Evolutionary conservation across 1,140 invertebrate species (phyloP).

Genomic region (Pygmarrhopalites habei): DNA sequence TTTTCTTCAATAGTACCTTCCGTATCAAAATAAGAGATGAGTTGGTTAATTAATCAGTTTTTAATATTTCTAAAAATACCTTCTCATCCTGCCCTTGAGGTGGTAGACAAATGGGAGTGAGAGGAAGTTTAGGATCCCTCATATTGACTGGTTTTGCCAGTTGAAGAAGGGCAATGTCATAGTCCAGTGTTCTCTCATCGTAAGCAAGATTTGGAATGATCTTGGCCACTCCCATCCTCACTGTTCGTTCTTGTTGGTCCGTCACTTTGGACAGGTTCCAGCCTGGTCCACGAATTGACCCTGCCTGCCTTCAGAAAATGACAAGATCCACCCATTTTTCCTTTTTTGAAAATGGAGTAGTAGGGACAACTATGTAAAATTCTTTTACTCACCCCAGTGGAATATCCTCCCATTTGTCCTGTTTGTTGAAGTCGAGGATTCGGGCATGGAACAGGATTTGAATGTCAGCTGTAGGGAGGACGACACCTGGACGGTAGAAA

Average conservation of each 20-base stretch:
- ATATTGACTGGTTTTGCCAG: neutral
- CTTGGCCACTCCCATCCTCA: neutral
- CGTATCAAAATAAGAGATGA: too few relatives aligned
- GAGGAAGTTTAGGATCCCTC: neutral
- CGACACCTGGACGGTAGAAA: neutral
- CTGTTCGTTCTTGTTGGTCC: neutral
- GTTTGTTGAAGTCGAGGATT: neutral
- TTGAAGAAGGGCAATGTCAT: neutral
- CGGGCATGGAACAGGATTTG: constrained; percentile 1
- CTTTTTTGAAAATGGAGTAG: too few relatives aligned
- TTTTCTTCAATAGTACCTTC: neutral
- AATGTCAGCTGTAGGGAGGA: neutral
- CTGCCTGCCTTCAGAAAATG: neutral
- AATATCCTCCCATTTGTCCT: neutral
- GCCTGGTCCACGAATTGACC: constrained; percentile 5
- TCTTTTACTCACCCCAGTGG: constrained; percentile 9
- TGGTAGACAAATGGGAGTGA: constrained; percentile 3
- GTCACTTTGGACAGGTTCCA: neutral
- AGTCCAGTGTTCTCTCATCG: neutral
- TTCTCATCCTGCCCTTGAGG: neutral
- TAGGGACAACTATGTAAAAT: too few relatives aligned
- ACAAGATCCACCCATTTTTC: too few relatives aligned
- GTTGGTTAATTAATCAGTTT: too few relatives aligned
- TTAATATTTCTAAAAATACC: too few relatives aligned
- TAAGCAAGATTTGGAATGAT: constrained; percentile 2